Base-by-base conservation (phyloP, 2,888 invertebrate genomes). In the Limnephilus lunatus region DNA sequence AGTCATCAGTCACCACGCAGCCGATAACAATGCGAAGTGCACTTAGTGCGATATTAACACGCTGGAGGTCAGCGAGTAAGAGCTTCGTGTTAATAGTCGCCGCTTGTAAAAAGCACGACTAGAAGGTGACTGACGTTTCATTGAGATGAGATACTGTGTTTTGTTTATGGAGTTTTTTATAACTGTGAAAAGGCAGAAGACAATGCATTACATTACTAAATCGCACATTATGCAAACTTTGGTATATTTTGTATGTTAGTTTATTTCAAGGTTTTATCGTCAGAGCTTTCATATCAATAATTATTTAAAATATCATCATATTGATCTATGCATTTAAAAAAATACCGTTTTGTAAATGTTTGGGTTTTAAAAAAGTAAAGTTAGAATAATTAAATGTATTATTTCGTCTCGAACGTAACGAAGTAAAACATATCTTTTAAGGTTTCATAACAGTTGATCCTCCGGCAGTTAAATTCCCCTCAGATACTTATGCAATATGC, bases 1-100 rank as follows among this genome's bases (percentile, higher is more conserved):
- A 83, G 83, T 83, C 83, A 35, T 35, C 35, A 83, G 83, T 68
- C 83, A 83, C 35, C 35, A 35, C 25, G 25, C 68, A n/a, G 68
- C 68, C 25, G 83, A 83, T 83, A 83, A 83, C 83, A 83, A 83
- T 35, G 35, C 25, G 12, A 25, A 83, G 83, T 83, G 83, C 83
- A 83, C 83, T 83, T 83, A 83, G 83, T 83, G 83, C 7, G 68
- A 68, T 68, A 68, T n/a, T 68, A 68, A 68, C 35, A 25, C 35
- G 35, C 32, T 35, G 15, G 83, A 25, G 83, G 83, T 83, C 83
- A 83, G 68, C 68, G 68, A 68, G 68, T 68, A n/a, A 68, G 68
- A 68, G 68, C 68, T 68, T 68, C 68, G 11, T 68, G 68, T 68
- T 68, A 68, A 68, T 68, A 68, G 68, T 68, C 68, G n/a, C 9